Base-by-base conservation (phyloP, 2,888 invertebrate genomes). In the Micoletzkya japonica region DNA sequence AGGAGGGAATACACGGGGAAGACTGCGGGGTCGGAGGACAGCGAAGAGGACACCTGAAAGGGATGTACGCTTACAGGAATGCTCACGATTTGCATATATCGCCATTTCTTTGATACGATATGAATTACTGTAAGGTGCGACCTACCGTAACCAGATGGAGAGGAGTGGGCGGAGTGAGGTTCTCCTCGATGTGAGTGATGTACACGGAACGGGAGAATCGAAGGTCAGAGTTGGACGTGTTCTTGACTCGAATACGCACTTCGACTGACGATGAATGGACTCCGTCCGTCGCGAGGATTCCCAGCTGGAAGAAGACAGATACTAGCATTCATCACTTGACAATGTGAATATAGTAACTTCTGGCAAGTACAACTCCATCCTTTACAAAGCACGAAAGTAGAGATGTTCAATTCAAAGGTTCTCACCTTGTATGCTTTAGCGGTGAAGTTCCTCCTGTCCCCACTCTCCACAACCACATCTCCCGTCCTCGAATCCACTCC, bases 401-500 rank as follows among this genome's bases (percentile, higher is more conserved):
- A 28, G 14, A 28, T 34, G 32, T 24, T 20, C 17, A 20, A 50
- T 63, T 20, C 24, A 44, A 26, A 4, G 24, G n/a, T 2, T 34
- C 69, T n/a, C 20, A 72, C 69, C 54, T 57, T 70, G n/a, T 75
- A 67, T 3, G 58, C 28, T n/a, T 24, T 54, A 28, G 68, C 72
- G 34, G 44, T 70, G 44, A 72, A 44, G 6, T 37, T 26, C 30
- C 49, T 63, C 10, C 73, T 64, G 57, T 78, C 73, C 20, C 37
- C 74, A 17, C 70, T 61, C 39, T 50, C 60, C 2, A 74, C 71
- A 20, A 44, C 93, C 26, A 81, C 69, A 28, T 94, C 92, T 71
- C 95, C 94, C 84, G 91, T 93, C 81, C 91, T 91, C 0, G 90
- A 83, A 37, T 92, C 91, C 74, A 96, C 91, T 54, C 37, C 34